phyloP scores from a whole-genome alignment of 2,797 vertebrate genomes.

The Echeneis naucrates region DNA sequence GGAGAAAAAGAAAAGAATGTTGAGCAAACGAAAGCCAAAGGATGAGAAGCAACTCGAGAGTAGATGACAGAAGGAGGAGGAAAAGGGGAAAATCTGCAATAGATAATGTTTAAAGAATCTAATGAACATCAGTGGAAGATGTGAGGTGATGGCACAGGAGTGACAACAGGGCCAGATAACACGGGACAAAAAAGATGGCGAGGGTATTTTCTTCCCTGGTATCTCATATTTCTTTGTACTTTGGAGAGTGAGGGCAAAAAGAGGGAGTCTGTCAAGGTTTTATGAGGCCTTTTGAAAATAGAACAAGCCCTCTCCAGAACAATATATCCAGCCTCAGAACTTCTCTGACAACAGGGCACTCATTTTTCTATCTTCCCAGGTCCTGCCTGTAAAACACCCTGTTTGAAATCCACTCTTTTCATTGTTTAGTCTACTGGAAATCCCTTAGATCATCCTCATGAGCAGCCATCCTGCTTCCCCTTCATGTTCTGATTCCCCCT shows the following conservation, averaged over 20 bases:
- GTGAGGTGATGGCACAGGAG: constrained; percentile 39
- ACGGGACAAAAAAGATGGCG: constrained; percentile 62
- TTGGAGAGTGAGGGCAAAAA: constrained; percentile 71
- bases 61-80: constrained; percentile 51
- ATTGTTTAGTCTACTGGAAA: constrained; percentile 84
- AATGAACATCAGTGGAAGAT: constrained; percentile 50
- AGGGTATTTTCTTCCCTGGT: constrained; percentile 70
- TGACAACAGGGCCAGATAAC: constrained; percentile 65
- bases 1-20: constrained; percentile 73
- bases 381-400: constrained; percentile 72
- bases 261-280: constrained; percentile 75
- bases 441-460: constrained; percentile 79
- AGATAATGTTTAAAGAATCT: constrained; percentile 54
- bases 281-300: constrained; percentile 81
- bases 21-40: constrained; percentile 66
- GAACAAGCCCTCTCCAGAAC: constrained; percentile 77
- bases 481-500: constrained; percentile 56
- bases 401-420: constrained; percentile 78
- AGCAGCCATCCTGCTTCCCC: constrained; percentile 63
- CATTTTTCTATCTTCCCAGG: constrained; percentile 70
- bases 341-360: constrained; percentile 70
- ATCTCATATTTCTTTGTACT: constrained; percentile 80
- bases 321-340: constrained; percentile 78
- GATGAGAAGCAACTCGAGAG: constrained; percentile 60
- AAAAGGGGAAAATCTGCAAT: constrained; percentile 38